Percentiles rank a stretch among this genome's conserved stretches.
phyloP scores from a whole-genome alignment of 2,797 vertebrate genomes.

The Trematocara caparti region DNA sequence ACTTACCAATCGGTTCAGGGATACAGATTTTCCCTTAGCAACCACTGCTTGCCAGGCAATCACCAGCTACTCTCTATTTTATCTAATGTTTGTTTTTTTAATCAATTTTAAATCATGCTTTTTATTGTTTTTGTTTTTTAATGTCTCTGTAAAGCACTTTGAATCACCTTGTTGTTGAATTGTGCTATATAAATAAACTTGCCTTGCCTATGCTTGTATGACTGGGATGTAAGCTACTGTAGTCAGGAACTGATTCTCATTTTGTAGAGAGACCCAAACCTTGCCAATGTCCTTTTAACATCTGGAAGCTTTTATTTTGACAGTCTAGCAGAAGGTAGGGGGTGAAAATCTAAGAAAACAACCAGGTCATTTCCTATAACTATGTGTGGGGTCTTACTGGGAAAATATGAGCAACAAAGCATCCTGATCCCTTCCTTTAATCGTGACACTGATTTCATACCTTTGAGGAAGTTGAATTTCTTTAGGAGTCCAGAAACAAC shows the following conservation, averaged over 20 bases:
- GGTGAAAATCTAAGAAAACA: not conserved
- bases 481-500: constrained; percentile 93
- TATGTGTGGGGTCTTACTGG: not conserved
- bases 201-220: not conserved
- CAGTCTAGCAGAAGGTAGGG: not conserved
- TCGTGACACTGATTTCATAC: constrained; percentile 57
- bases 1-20: not conserved
- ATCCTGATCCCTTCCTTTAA: not conserved
- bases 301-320: not conserved
- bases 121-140: too few relatives aligned
- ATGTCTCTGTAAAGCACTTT: too few relatives aligned
- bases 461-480: constrained; percentile 95
- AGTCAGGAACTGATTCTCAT: not conserved
- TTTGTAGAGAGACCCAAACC: not conserved
- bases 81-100: too few relatives aligned
- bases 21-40: not conserved
- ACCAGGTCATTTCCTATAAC: not conserved
- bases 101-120: too few relatives aligned
- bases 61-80: not conserved
- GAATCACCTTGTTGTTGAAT: too few relatives aligned
- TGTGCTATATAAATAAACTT: too few relatives aligned
- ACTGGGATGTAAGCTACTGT: not conserved
- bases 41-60: not conserved
- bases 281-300: not conserved
- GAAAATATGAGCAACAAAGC: not conserved